A percentile compares a stretch with the other conserved stretches of the same genome.
phyloP scores from a whole-genome alignment of 2,113 vertebrate genomes.

The Perca schrenkii region DNA sequence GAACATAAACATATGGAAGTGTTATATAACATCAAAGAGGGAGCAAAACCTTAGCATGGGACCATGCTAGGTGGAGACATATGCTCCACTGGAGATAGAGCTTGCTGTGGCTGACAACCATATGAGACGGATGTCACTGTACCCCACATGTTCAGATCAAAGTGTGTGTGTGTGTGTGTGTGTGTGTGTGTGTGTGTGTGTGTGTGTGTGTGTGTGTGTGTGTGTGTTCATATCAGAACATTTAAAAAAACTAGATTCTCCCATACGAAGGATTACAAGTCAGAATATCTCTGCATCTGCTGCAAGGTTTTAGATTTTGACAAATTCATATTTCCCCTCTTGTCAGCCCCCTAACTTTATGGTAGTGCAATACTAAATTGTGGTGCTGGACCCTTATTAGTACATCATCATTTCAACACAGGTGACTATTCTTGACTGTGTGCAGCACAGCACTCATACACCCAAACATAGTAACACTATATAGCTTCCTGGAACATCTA shows the following conservation, averaged over 20 bases:
- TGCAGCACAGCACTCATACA: not conserved
- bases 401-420: not conserved
- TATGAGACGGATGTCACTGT: conserved; percentile 63
- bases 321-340: not conserved
- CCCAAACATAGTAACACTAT: not conserved
- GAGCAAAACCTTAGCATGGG: conserved; percentile 3
- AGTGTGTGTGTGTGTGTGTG: conserved; percentile 26
- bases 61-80: conserved; percentile 48
- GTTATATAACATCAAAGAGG: conserved; percentile 58
- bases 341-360: not conserved
- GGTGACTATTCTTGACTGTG: too few species aligned
- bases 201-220: conserved; percentile 8
- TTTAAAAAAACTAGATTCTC: not conserved
- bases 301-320: not conserved
- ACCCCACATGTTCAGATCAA: conserved; percentile 63
- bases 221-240: not conserved
- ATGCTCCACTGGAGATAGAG: conserved; percentile 53
- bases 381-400: not conserved
- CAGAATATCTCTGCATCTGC: not conserved
- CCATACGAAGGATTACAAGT: too few species aligned
- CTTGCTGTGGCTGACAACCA: conserved; percentile 45
- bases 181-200: conserved; percentile 37
- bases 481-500: not conserved
- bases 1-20: conserved; percentile 36
- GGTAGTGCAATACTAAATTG: not conserved